Percentiles rank a stretch among this genome's conserved stretches.
phyloP scores from a whole-genome alignment of 2,888 invertebrate species.

The Aromia moschata region DNA sequence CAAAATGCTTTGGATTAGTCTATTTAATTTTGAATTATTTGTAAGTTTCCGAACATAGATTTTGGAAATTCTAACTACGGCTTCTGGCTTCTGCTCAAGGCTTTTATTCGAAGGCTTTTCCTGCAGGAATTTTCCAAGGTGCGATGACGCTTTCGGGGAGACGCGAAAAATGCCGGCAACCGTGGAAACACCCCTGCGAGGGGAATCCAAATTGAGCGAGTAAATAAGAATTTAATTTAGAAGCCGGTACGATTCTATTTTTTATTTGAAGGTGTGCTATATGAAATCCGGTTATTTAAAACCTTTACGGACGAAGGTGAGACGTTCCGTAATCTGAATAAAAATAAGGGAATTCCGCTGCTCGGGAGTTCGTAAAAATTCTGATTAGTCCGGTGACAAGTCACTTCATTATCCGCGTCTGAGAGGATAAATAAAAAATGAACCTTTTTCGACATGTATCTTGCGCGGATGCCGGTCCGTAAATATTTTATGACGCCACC shows the following conservation, averaged over 20 bases:
- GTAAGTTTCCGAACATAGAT: too few relatives aligned
- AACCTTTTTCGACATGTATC: not conserved
- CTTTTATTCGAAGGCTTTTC: too few relatives aligned
- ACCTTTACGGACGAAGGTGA: not conserved
- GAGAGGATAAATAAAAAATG: not conserved
- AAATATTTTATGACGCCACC: not conserved
- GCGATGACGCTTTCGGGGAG: not conserved
- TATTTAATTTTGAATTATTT: too few relatives aligned
- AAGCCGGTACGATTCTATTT: not conserved
- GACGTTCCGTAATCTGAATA: not conserved
- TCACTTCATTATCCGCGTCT: slow-evolving; percentile 2
- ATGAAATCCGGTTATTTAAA: not conserved
- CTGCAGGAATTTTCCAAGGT: too few relatives aligned
- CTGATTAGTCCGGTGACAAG: slow-evolving; percentile 1
- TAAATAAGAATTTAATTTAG: not conserved
- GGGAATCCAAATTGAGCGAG: not conserved
- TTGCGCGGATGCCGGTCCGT: not conserved
- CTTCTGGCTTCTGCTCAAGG: too few relatives aligned
- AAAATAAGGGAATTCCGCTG: not conserved
- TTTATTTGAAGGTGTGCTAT: not conserved
- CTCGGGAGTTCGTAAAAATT: not conserved
- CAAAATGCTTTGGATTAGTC: too few relatives aligned
- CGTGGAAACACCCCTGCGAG: not conserved
- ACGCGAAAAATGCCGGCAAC: not conserved
- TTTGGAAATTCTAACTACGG: too few relatives aligned